These are phyloP conservation scores for Phocides pigmalion DNA, from an alignment of 1,140 invertebrate species.

Conservation along the genomic window DNA sequence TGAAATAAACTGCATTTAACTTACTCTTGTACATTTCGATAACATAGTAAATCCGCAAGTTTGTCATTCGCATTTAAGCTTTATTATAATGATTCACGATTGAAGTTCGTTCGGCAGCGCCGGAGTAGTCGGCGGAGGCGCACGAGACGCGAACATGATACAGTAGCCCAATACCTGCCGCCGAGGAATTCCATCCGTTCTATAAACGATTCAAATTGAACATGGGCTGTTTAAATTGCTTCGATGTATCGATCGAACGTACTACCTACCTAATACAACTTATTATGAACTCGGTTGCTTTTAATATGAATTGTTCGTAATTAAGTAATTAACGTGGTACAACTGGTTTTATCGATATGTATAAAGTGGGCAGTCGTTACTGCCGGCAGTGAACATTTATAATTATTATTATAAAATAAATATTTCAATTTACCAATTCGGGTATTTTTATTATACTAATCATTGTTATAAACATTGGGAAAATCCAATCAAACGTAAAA, in stretches of 20 bases:
- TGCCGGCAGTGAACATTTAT: slow-evolving; percentile 12
- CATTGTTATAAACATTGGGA: neutral
- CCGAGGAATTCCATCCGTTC: slow-evolving; percentile 42
- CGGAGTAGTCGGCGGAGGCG: slow-evolving; percentile 24
- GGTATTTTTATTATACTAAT: neutral
- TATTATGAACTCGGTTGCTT: slow-evolving; percentile 20
- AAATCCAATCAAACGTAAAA: neutral
- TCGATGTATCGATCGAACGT: slow-evolving; percentile 26
- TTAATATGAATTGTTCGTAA: slow-evolving; percentile 9
- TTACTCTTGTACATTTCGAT: slow-evolving; percentile 8
- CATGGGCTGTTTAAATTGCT: slow-evolving; percentile 44
- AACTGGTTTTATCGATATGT: slow-evolving; percentile 26
- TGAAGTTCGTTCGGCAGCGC: neutral
- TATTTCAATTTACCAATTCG: neutral
- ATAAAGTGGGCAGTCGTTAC: slow-evolving; percentile 1
- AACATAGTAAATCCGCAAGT: slow-evolving; percentile 30
- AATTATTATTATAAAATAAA: neutral
- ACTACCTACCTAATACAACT: slow-evolving; percentile 33
- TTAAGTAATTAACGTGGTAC: slow-evolving; percentile 23
- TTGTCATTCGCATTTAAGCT: neutral
- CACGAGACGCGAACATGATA: slow-evolving; percentile 50
- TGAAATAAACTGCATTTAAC: slow-evolving; percentile 75
- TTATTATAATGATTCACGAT: neutral
- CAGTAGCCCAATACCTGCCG: slow-evolving; percentile 56
- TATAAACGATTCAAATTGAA: slow-evolving; percentile 50